phyloP scores from a whole-genome alignment of 2,113 vertebrate species.

The Atrichornis clamosus region DNA sequence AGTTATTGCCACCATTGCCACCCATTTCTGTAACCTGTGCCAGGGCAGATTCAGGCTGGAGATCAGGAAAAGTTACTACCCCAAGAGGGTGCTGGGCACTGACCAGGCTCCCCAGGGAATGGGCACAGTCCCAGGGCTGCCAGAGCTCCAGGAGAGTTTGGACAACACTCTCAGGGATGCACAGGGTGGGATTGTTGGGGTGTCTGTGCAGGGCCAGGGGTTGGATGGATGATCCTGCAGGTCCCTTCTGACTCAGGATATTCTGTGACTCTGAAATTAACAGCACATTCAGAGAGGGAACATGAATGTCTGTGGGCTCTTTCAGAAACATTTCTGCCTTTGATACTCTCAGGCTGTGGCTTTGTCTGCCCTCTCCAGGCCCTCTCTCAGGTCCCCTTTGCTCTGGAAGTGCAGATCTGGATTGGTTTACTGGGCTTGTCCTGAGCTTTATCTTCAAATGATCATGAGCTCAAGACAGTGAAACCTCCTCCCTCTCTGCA shows the following conservation, averaged over 20 bases:
- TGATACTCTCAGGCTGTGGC: background rate
- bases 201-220: background rate
- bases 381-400: background rate
- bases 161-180: accelerated
- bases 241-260: background rate
- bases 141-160: background rate
- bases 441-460: background rate
- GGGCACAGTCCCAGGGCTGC: accelerated
- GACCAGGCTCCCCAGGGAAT: background rate
- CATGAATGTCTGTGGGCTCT: background rate
- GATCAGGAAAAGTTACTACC: background rate
- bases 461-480: background rate
- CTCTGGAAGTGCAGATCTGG: background rate
- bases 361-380: background rate
- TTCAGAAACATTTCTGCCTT: background rate
- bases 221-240: accelerated
- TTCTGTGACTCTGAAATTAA: background rate
- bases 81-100: background rate
- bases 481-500: background rate
- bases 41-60: accelerated
- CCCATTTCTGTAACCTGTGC: background rate
- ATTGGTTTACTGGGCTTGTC: background rate
- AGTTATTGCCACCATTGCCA: background rate
- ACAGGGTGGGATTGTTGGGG: background rate
- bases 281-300: background rate